phyloP scores from a whole-genome alignment of 2,888 invertebrate genomes.

The Punctoribates punctum region DNA sequence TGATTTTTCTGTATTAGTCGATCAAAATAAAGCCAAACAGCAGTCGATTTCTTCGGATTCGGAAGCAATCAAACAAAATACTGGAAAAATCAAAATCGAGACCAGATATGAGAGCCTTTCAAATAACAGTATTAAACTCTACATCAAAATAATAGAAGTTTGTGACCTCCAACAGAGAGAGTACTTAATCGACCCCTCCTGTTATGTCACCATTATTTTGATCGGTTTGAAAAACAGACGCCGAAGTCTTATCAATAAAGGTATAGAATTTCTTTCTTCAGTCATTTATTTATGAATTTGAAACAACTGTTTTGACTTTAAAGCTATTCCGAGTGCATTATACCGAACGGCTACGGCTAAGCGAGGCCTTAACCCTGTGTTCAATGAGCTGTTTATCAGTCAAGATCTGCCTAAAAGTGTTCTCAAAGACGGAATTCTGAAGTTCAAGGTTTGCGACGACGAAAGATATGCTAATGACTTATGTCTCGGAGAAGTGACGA shows the following conservation, averaged over 20 bases:
- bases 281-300: neutral
- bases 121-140: conserved; percentile 1
- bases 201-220: conserved; percentile 40
- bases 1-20: neutral
- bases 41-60: conserved; percentile 15
- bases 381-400: conserved; percentile 36
- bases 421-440: conserved; percentile 41
- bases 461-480: conserved; percentile 44
- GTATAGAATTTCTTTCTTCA: neutral
- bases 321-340: conserved; percentile 38
- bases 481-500: conserved; percentile 43
- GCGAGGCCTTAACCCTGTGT: conserved; percentile 38
- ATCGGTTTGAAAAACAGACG: conserved; percentile 18
- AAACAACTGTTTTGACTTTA: neutral
- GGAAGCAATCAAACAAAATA: conserved; percentile 7
- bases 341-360: conserved; percentile 43
- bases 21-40: conserved; percentile 14
- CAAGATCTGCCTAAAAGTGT: conserved; percentile 38
- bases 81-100: conserved; percentile 15
- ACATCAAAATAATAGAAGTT: conserved; percentile 26
- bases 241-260: conserved; percentile 35
- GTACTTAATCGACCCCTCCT: conserved; percentile 42
- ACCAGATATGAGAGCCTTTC: conserved; percentile 27
- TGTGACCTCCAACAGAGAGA: conserved; percentile 39
- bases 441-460: conserved; percentile 42